phyloP scores from a whole-genome alignment of 1,140 invertebrate genomes.

The Tetranychus cinnabarinus region DNA sequence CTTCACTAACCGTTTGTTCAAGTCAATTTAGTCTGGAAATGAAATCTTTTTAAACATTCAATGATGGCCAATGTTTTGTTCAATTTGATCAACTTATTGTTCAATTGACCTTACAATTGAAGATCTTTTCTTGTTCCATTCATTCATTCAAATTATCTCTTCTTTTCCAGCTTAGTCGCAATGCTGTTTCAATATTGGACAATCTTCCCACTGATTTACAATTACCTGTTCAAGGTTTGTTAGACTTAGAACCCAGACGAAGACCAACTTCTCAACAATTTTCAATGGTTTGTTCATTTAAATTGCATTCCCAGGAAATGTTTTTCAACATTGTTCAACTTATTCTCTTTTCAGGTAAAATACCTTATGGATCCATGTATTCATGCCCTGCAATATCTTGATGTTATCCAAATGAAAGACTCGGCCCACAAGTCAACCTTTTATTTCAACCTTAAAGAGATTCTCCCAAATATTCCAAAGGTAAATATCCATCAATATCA shows the following conservation, averaged over 20 bases:
- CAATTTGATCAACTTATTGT: background rate
- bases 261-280: slow-evolving; percentile 65
- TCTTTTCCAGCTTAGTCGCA: slow-evolving; percentile 36
- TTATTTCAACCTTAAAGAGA: slow-evolving; percentile 59
- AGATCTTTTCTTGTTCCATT: background rate
- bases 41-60: background rate
- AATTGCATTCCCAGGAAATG: background rate
- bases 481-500: slow-evolving; percentile 29
- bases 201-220: slow-evolving; percentile 52
- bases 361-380: slow-evolving; percentile 56
- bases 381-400: slow-evolving; percentile 66
- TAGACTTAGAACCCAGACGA: slow-evolving; percentile 49
- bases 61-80: background rate
- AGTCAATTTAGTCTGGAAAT: too few species aligned
- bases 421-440: slow-evolving; percentile 72
- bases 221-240: slow-evolving; percentile 56
- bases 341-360: slow-evolving; percentile 22
- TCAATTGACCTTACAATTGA: too few species aligned
- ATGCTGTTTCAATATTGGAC: slow-evolving; percentile 45
- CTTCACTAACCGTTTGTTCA: too few species aligned
- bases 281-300: slow-evolving; percentile 40
- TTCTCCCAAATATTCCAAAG: slow-evolving; percentile 63
- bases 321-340: background rate
- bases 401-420: slow-evolving; percentile 77
- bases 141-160: too few species aligned